Evolutionary conservation across 1,140 invertebrate species (phyloP).

Genomic region (Thaumatotibia leucotreta): DNA sequence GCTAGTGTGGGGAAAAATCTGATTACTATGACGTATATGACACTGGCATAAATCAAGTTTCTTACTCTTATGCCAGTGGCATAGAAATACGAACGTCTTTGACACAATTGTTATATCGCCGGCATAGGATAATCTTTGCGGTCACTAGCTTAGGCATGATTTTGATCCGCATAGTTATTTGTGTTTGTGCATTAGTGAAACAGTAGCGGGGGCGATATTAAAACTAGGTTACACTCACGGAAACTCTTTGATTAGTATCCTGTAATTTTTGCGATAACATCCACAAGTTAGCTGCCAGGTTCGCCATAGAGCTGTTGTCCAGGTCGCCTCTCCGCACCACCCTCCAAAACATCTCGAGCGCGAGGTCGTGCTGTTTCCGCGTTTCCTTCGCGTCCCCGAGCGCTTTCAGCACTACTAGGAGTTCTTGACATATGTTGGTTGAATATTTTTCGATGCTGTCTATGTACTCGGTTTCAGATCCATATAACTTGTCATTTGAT

Average conservation of each 20-base stretch:
- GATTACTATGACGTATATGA: too few relatives aligned
- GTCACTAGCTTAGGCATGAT: too few relatives aligned
- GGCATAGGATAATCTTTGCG: too few relatives aligned
- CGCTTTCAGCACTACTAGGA: constrained; percentile 84
- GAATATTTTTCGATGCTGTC: constrained; percentile 88
- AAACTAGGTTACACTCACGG: constrained; percentile 58
- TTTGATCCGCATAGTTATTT: too few relatives aligned
- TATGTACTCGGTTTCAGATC: constrained; percentile 91
- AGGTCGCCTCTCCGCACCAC: constrained; percentile 85
- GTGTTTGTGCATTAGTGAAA: too few relatives aligned
- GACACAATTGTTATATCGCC: too few relatives aligned
- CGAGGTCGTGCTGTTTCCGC: constrained; percentile 81
- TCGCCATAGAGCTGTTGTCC: constrained; percentile 77
- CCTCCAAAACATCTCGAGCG: constrained; percentile 85
- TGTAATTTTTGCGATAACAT: constrained; percentile 77
- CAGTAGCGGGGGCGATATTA: too few relatives aligned
- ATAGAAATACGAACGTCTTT: too few relatives aligned
- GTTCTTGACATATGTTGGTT: constrained; percentile 85
- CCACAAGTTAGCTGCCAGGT: constrained; percentile 88
- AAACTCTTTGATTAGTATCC: constrained; percentile 54
- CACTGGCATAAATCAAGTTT: too few relatives aligned
- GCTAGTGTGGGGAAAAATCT: too few relatives aligned
- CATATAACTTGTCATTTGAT: constrained; percentile 96
- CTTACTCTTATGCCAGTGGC: too few relatives aligned
- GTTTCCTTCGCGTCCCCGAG: constrained; percentile 78